A percentile compares a stretch with the other conserved stretches of the same genome.
Evolutionary conservation across 2,113 vertebrate genomes (phyloP).

Genomic region (Gallinago paraguaiae): DNA sequence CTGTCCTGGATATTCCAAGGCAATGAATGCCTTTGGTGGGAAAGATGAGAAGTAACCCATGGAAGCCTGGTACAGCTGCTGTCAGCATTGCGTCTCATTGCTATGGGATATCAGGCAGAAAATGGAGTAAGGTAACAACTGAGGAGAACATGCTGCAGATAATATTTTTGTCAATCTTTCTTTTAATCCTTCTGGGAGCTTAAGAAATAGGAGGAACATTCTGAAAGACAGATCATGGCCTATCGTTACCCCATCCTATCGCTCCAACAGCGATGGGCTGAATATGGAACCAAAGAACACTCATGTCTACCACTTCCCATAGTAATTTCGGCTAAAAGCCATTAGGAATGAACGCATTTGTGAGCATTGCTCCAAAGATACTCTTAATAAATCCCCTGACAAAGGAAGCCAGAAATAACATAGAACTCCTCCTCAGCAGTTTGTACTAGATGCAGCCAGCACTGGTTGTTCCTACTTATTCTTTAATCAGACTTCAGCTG

Average conservation of each 20-base stretch:
- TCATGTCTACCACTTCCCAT: not conserved
- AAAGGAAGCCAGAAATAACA: not conserved
- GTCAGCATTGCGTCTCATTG: not conserved
- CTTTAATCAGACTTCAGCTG: not conserved
- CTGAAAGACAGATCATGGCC: not conserved
- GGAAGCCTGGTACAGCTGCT: slow-evolving; percentile 12
- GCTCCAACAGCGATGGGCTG: not conserved
- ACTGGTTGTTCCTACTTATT: not conserved
- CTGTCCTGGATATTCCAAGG: not conserved
- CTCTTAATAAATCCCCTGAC: not conserved
- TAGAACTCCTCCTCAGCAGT: not conserved
- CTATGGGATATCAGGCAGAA: not conserved
- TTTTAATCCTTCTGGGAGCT: not conserved
- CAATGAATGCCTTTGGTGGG: not conserved
- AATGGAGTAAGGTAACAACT: not conserved
- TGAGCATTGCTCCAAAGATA: not conserved
- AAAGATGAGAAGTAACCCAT: not conserved
- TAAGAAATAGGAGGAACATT: not conserved
- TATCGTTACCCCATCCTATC: not conserved
- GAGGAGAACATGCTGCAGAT: not conserved
- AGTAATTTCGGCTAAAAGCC: not conserved
- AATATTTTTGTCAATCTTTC: not conserved
- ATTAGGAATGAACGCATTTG: not conserved
- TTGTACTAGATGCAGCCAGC: not conserved
- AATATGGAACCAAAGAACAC: not conserved